These are phyloP conservation scores for Tanypteryx hageni DNA, from an alignment of 2,888 invertebrate genomes.

Conservation along the genomic window DNA sequence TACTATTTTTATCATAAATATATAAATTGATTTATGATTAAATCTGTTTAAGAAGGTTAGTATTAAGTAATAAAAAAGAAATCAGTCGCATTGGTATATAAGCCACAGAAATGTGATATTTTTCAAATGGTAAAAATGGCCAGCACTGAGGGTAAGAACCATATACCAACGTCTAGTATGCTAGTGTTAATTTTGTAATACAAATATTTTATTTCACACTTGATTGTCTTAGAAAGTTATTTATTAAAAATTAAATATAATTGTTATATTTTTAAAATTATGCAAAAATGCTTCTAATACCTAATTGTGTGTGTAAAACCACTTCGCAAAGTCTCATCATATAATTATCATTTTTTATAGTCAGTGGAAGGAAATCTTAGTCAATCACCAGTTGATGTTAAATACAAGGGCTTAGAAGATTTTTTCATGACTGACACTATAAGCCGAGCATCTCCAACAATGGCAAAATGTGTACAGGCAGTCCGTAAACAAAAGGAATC, in stretches of 20 bases:
- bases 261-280: not conserved
- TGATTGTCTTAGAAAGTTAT: not conserved
- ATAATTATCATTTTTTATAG: conserved; percentile 2
- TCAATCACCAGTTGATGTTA: conserved; percentile 79
- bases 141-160: no score
- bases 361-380: conserved; percentile 38
- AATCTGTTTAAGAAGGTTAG: no score
- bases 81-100: no score
- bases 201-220: no score
- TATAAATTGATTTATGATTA: no score
- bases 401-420: conserved; percentile 87
- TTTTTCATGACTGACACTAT: conserved; percentile 98
- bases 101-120: no score
- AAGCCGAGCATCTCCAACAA: conserved; percentile 96
- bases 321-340: not conserved
- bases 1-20: no score
- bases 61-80: no score
- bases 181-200: no score
- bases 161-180: no score
- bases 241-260: not conserved
- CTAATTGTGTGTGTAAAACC: not conserved
- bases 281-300: not conserved
- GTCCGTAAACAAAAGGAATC: conserved; percentile 83
- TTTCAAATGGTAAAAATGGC: no score
- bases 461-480: conserved; percentile 98